These are phyloP conservation scores for Ranitomeya variabilis DNA, from an alignment of 2,113 vertebrate genomes.

Conservation along the genomic window DNA sequence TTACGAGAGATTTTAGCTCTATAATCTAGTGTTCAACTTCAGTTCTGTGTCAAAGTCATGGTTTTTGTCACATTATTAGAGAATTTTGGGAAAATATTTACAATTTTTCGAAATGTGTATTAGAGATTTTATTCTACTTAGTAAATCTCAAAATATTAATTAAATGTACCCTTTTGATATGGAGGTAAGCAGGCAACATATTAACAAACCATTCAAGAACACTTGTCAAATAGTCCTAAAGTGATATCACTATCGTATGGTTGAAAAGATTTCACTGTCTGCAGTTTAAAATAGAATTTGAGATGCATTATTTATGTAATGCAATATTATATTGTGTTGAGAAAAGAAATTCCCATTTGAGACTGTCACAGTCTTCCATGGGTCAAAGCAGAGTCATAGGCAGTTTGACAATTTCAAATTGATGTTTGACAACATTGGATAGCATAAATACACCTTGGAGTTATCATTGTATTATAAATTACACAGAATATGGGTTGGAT, in stretches of 20 bases:
- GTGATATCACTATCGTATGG: background rate
- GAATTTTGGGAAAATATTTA: background rate
- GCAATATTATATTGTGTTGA: constrained; percentile 32
- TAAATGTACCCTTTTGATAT: background rate
- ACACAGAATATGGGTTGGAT: background rate
- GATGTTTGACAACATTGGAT: background rate
- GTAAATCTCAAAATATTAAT: background rate
- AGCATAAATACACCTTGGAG: background rate
- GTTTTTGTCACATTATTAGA: background rate
- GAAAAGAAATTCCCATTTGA: constrained; percentile 41
- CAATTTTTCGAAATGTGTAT: background rate
- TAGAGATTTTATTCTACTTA: background rate
- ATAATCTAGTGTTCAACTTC: background rate
- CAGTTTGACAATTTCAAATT: background rate
- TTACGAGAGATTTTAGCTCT: background rate
- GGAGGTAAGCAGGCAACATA: background rate
- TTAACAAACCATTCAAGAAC: background rate
- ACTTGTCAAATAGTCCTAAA: constrained; percentile 1
- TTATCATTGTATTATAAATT: background rate
- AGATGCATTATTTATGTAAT: constrained; percentile 41
- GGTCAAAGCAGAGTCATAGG: background rate
- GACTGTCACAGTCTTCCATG: constrained; percentile 19
- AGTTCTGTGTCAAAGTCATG: background rate
- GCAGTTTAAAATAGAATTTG: constrained; percentile 12
- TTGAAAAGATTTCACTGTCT: constrained; percentile 15